phyloP scores from a whole-genome alignment of 2,888 invertebrate genomes.

The Pantelozetes paolii region DNA sequence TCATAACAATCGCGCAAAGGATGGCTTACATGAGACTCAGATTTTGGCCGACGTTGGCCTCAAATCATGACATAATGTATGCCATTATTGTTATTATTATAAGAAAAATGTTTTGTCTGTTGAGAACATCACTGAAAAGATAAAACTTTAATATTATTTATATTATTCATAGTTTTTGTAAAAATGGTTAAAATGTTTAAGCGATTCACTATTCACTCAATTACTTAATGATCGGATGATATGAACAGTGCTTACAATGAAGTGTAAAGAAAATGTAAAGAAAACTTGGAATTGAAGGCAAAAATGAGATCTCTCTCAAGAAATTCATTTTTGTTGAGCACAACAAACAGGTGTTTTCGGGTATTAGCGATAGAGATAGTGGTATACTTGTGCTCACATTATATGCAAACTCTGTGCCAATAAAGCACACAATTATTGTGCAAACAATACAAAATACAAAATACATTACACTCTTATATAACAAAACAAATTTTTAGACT shows the following conservation, averaged over 20 bases:
- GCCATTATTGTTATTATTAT: not conserved
- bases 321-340: no score
- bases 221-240: slow-evolving; percentile 18
- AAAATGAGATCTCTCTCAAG: no score
- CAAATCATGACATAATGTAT: slow-evolving; percentile 16
- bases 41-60: not conserved
- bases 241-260: not conserved
- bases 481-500: not conserved
- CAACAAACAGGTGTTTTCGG: not conserved
- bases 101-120: not conserved
- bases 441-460: not conserved
- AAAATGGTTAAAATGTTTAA: not conserved
- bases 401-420: slow-evolving; percentile 8
- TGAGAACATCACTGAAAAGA: not conserved
- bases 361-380: not conserved
- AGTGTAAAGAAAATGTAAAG: no score
- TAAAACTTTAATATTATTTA: not conserved
- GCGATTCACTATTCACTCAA: not conserved
- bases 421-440: not conserved
- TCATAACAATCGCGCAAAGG: slow-evolving; percentile 11
- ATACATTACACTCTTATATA: no score
- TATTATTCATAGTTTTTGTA: not conserved
- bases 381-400: slow-evolving; percentile 2
- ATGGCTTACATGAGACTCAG: not conserved
- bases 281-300: not conserved